Evolutionary conservation across 2,888 invertebrate species (phyloP).

Genomic region (Danaus chrysippus): DNA sequence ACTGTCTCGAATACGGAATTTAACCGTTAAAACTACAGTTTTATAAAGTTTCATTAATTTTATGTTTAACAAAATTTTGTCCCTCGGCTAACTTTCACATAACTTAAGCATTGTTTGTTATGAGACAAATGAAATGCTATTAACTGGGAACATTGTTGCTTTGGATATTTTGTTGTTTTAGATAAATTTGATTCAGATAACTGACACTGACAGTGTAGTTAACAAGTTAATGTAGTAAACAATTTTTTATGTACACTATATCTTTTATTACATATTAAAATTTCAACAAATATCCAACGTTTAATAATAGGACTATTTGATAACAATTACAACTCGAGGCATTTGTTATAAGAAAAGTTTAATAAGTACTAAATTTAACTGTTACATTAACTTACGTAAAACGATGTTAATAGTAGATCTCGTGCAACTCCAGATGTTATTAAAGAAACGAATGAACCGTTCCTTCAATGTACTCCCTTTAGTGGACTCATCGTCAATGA

Average conservation of each 20-base stretch:
- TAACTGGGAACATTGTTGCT: background rate
- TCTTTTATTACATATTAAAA: no score
- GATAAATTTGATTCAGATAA: no score
- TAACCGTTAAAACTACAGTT: constrained; percentile 25
- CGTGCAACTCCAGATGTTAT: constrained; percentile 58
- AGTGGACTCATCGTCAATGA: constrained; percentile 50
- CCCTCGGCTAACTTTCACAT: background rate
- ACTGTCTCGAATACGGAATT: constrained; percentile 34
- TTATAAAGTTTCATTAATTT: constrained; percentile 10
- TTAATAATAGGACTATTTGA: no score
- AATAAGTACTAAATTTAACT: background rate
- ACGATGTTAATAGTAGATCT: constrained; percentile 49
- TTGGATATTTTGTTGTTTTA: no score
- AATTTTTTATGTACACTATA: no score
- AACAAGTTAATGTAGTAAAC: no score
- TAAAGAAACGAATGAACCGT: constrained; percentile 55
- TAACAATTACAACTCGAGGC: no score
- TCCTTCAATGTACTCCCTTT: constrained; percentile 46
- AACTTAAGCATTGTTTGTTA: background rate
- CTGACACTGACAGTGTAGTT: no score
- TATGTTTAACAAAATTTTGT: background rate
- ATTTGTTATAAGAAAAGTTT: no score
- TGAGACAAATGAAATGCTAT: background rate
- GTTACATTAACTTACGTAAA: constrained; percentile 51
- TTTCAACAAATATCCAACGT: no score